Evolutionary conservation across 1,140 invertebrate genomes (phyloP).

Genomic region (Drosophila baimaii): DNA sequence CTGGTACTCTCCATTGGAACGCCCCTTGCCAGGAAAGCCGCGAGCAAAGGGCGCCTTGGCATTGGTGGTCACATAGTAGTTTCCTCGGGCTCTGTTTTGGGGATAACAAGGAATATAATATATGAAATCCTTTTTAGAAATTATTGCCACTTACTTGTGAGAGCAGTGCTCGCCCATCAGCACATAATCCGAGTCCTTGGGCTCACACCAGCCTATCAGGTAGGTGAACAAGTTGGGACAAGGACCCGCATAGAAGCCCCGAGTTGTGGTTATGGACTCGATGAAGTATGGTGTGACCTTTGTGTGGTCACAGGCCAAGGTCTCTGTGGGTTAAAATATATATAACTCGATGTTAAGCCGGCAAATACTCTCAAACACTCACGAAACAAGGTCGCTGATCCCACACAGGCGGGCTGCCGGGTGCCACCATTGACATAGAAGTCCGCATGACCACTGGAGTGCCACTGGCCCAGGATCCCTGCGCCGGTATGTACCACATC

Average conservation of each 20-base stretch:
- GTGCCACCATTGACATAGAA: conserved; percentile 96
- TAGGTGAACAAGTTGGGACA: conserved; percentile 92
- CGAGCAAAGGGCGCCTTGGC: conserved; percentile 92
- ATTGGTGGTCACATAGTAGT: conserved; percentile 94
- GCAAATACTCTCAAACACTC: conserved; percentile 83
- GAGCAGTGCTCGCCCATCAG: conserved; percentile 93
- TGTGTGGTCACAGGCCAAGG: conserved; percentile 93
- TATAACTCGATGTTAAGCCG: neutral
- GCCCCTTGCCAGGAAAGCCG: conserved; percentile 89
- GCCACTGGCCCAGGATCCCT: conserved; percentile 93
- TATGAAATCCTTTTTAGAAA: neutral
- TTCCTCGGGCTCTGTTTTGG: conserved; percentile 89
- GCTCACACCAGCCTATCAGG: conserved; percentile 92
- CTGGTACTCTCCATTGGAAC: conserved; percentile 76
- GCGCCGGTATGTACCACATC: conserved; percentile 95
- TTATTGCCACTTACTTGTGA: conserved; percentile 88
- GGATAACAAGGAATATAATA: conserved; percentile 8
- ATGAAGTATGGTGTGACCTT: conserved; percentile 95
- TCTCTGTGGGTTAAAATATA: conserved; percentile 86
- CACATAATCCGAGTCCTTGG: conserved; percentile 90
- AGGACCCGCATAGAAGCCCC: conserved; percentile 92
- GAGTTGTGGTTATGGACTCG: conserved; percentile 91
- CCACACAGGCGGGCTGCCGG: conserved; percentile 93
- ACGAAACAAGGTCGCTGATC: conserved; percentile 90
- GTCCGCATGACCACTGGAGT: conserved; percentile 93